Base-by-base conservation (phyloP, 2,797 vertebrate species). In the Sebastes wilsoni region DNA sequence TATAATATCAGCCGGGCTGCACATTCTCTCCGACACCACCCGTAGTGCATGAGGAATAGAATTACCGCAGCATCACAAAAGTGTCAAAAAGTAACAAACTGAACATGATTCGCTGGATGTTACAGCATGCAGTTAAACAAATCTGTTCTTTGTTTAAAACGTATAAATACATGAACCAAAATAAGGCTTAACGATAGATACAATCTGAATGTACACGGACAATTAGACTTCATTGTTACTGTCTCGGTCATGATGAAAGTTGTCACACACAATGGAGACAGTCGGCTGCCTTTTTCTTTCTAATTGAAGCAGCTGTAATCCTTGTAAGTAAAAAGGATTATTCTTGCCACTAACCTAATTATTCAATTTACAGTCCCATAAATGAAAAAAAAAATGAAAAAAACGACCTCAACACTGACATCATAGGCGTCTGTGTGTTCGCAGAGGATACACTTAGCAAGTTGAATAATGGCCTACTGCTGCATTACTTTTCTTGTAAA, bases 251-350 rank as follows among this genome's bases (percentile, higher is more conserved):
- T 30, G 27, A 72, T 78, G 18, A 78, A 86, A 54, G 76, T 58
- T 70, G 52, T 23, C 25, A 5, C 20, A 18, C 49, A 79, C 71
- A 73, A 56, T 66, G 20, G 72, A 83, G 46, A 46, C 68, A n/a
- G 61, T 60, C 32, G 66, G 64, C 71, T 28, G 28, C 20, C 60
- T 62, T 77, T 87, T 32, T 49, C 14, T 81, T 73, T 77, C 66
- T 59, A 23, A 87, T 55, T 55, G 30, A 83, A 76, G 3, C 72
- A 65, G 64, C 75, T 69, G 22, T 81, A 88, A 89, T 85, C 79
- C 77, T 52, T 74, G 42, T 58, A 67, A 87, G 77, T 77, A 66
- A 86, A 85, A 83, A 66, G 64, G 75, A 88, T 89, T 83, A 82
- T 76, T 80, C 64, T 80, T 75, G 23, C 36, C 18, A 25, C 80